These are phyloP conservation scores for Dryoscopus gambensis DNA, from an alignment of 2,113 vertebrate genomes.

Conservation along the genomic window DNA sequence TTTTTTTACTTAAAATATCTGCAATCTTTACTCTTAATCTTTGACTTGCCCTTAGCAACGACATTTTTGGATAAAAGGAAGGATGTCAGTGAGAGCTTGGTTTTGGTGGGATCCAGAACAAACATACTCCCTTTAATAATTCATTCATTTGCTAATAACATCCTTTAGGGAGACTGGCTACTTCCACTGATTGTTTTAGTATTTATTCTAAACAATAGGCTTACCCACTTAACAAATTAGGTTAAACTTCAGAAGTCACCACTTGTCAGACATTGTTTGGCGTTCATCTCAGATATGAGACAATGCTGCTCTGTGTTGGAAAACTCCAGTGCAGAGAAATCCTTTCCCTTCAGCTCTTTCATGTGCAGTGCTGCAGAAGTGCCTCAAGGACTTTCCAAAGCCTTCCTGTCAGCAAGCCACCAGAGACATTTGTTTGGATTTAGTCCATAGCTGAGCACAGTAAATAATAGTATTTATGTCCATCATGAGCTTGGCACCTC, in stretches of 20 bases:
- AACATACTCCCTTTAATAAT: not conserved
- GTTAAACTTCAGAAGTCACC: not conserved
- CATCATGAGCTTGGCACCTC: not conserved
- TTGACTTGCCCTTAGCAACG: not conserved
- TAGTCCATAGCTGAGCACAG: not conserved
- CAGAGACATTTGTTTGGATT: not conserved
- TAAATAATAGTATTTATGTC: not conserved
- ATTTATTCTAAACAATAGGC: conserved; percentile 10
- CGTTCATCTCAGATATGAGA: not conserved
- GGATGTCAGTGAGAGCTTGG: not conserved
- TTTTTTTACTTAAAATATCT: not conserved
- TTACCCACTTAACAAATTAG: not conserved
- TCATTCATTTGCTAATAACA: not conserved
- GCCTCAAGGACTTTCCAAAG: not conserved
- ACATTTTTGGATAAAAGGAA: not conserved
- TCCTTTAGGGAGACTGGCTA: not conserved
- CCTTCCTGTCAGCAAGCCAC: not conserved
- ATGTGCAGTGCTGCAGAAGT: not conserved
- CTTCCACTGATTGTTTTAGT: conserved; percentile 6
- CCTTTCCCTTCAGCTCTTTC: not conserved
- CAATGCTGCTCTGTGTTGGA: not conserved
- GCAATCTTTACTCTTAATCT: not conserved
- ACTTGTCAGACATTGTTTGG: not conserved
- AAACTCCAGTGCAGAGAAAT: not conserved
- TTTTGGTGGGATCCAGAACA: not conserved